Evolutionary conservation across 2,888 invertebrate genomes (phyloP).

Genomic region (Nomada lathburiana): DNA sequence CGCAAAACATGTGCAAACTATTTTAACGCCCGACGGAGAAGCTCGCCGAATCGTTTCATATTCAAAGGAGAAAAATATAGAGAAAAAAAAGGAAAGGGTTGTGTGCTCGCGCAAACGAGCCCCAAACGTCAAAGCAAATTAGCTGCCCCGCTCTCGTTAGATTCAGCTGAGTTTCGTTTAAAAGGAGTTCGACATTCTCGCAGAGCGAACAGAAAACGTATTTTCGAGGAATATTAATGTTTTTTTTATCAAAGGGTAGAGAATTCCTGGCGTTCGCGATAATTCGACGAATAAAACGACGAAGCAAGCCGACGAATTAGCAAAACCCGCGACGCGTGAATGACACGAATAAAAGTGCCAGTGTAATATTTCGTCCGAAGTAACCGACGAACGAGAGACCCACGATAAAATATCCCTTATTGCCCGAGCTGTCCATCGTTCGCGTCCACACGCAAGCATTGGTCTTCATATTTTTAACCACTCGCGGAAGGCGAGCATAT

Average conservation of each 20-base stretch:
- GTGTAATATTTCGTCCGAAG: conserved; percentile 24
- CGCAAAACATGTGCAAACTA: neutral
- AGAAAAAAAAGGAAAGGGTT: neutral
- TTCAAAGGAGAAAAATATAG: neutral
- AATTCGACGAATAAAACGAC: neutral
- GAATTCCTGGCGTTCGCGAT: neutral
- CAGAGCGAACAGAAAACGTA: too few species aligned
- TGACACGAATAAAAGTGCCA: conserved; percentile 25
- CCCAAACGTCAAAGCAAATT: conserved; percentile 25
- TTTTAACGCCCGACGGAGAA: too few species aligned
- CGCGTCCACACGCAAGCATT: conserved; percentile 11
- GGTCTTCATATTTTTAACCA: neutral
- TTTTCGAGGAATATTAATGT: too few species aligned
- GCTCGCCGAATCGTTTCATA: neutral
- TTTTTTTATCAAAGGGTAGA: too few species aligned
- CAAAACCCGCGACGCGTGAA: neutral
- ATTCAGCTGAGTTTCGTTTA: neutral
- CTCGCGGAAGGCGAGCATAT: too few species aligned
- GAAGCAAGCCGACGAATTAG: conserved; percentile 18
- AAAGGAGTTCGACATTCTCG: too few species aligned
- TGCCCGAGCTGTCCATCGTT: conserved; percentile 3
- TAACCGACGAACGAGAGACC: conserved; percentile 12
- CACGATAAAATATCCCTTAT: conserved; percentile 40
- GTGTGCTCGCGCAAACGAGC: conserved; percentile 1
- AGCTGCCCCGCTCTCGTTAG: neutral